Evolutionary conservation across 1,140 invertebrate genomes (phyloP), one percentile per base, ranked within the genome.

Genomic region (Thaumetopoea pityocampa): DNA sequence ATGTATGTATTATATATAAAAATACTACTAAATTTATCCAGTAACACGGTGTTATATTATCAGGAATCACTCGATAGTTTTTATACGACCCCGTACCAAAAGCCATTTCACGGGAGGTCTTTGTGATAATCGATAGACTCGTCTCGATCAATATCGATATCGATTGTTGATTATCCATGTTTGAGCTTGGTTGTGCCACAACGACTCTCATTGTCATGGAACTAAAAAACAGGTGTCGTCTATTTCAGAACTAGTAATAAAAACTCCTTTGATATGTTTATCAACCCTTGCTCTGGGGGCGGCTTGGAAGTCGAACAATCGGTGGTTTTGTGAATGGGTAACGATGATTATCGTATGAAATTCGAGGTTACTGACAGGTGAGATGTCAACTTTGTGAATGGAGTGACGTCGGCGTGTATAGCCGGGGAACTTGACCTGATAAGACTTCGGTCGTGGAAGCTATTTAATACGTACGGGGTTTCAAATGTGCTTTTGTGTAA

Each of bases 211-310:
- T 59, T 67, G 60, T 67, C 11, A 26, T 50, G 35, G 47, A 44
- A 61, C 53, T 55, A 66, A 71, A 67, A 77, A 77, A 84, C 72
- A 82, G 74, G 78, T 79, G 68, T 74, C 52, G 44, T 64, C 51
- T 63, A 53, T 33, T 49, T 34, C 28, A 54, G 55, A 64, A 61
- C 51, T 64, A 51, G 48, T 49, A 58, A 38, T 62, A 50, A 53
- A 63, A 63, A 51, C 32, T 26, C 48, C 53, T 80, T 81, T 81
- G 72, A 84, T 80, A 84, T 81, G 71, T 81, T 81, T 81, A 84
- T 84, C 76, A 80, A 81, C 68, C 71, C 80, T 81, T 81, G 55
- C 57, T 65, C 61, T 48, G 65, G 62, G 66, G 80, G 77, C 64
- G 67, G 73, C 62, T 61, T 57, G 45, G 55, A 45, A 57, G 54